Conservation (phyloP, 2,888 invertebrate species). For the Oxyscelio sp. region DNA sequence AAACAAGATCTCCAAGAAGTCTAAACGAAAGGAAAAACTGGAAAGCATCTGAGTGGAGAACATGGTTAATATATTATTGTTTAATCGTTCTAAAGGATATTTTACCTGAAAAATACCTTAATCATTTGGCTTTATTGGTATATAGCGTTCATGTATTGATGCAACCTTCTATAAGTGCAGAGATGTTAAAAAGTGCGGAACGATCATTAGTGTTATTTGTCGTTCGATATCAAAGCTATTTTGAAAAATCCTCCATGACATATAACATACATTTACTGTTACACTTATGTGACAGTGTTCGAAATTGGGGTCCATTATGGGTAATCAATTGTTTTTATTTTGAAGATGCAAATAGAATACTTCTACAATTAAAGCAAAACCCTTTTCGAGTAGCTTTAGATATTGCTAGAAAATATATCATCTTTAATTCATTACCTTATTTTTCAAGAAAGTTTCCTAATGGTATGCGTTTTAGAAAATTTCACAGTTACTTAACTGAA, state of each 20-base stretch:
- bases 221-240: slow-evolving; percentile 10
- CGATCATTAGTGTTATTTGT: slow-evolving; percentile 15
- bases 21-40: slow-evolving; percentile 10
- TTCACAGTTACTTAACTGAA: not conserved
- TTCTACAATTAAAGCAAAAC: slow-evolving; percentile 46
- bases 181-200: slow-evolving; percentile 12
- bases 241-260: slow-evolving; percentile 5
- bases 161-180: not conserved
- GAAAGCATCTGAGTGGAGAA: slow-evolving; percentile 43
- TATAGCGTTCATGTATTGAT: slow-evolving; percentile 1
- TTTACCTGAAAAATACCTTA: not conserved
- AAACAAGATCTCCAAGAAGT: slow-evolving; percentile 20
- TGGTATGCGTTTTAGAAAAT: slow-evolving; percentile 6
- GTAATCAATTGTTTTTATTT: slow-evolving; percentile 47
- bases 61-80: slow-evolving; percentile 16
- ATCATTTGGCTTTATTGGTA: slow-evolving; percentile 17
- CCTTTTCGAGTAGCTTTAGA: slow-evolving; percentile 23
- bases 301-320: slow-evolving; percentile 45
- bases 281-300: slow-evolving; percentile 20
- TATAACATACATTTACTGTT: slow-evolving; percentile 35
- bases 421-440: slow-evolving; percentile 25
- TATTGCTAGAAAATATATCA: slow-evolving; percentile 25
- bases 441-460: slow-evolving; percentile 22
- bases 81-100: slow-evolving; percentile 6
- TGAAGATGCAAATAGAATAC: slow-evolving; percentile 48